Base-by-base conservation (phyloP, 1,140 invertebrate species). In the Tetranychus urticae region DNA sequence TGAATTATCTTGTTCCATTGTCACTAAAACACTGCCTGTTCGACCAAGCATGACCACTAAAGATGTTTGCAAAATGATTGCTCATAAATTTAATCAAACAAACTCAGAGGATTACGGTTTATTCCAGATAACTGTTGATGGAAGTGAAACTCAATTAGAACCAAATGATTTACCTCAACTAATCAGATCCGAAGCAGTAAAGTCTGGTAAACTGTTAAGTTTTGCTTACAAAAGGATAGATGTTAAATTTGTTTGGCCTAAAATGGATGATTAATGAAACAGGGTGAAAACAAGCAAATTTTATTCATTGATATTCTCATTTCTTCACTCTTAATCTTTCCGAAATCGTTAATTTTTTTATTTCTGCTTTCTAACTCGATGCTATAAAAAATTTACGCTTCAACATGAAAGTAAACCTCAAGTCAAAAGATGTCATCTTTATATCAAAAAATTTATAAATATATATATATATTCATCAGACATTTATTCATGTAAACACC, bases 91-190 rank as follows among this genome's bases (percentile, higher is more conserved):
- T 60, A 78, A 84, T 67, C 88, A 94, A 48, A 93, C 89, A 12
- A 94, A 94, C 75, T 88, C 89, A 36, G 88, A 93, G 71, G 90
- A 94, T 72, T 96, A 93, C 72, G 87, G 85, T 34, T 78, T 96
- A n/a, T 93, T 88, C 71, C 85, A 86, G 67, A 74, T 93, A 39
- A 50, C 48, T 23, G 82, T 87, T 34, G 82, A 88, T 68, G 87
- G 86, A 66, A 84, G 90, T 88, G 90, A 94, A 80, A 88, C 82
- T 55, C 78, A 88, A 68, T 75, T 94, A 23, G 79, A 79, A 47
- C 88, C 93, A 66, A 81, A 80, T 64, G 88, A 92, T 66, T 89
- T 85, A 68, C 88, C 88, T n/a, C 86, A 92, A 75, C 82, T 85
- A 67, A 76, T 89, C 4, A 78, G 77, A 63, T 71, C 70, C 39